Conservation (phyloP, 2,797 vertebrate genomes). For the Bryconaethiops microstoma region DNA sequence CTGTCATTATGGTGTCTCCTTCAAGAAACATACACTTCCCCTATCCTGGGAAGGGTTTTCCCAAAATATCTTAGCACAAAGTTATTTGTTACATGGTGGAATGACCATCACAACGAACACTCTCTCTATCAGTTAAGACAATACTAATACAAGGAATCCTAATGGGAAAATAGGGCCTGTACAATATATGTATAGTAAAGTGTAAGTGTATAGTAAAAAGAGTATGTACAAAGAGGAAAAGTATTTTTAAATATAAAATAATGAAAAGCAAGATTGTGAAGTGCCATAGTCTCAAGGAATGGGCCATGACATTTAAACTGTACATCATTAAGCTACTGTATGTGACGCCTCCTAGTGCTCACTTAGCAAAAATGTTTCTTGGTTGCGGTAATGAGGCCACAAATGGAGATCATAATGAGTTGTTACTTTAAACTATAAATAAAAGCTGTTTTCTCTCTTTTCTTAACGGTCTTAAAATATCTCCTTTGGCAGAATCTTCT, state of each 20-base stretch:
- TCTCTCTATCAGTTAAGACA: no score
- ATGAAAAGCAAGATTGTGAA: background rate
- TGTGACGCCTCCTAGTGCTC: slow-evolving; percentile 33
- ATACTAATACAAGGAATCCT: no score
- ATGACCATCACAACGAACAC: no score
- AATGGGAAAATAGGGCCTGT: no score
- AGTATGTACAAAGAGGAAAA: no score
- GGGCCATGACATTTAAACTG: background rate
- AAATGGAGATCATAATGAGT: slow-evolving; percentile 10
- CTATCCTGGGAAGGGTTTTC: background rate
- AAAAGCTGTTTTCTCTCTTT: background rate
- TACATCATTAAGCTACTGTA: slow-evolving; percentile 15
- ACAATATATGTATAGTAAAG: no score
- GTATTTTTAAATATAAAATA: no score
- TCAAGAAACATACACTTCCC: background rate
- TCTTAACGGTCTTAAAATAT: background rate
- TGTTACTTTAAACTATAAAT: slow-evolving; percentile 11
- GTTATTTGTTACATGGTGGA: no score
- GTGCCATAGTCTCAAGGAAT: background rate
- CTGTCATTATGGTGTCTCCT: background rate
- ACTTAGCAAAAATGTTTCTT: slow-evolving; percentile 8
- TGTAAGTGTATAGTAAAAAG: no score
- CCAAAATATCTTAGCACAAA: no score
- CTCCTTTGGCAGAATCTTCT: background rate
- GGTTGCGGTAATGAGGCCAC: background rate